Evolutionary conservation across 2,797 vertebrate species (phyloP).

Genomic region (Danio kyathit): DNA sequence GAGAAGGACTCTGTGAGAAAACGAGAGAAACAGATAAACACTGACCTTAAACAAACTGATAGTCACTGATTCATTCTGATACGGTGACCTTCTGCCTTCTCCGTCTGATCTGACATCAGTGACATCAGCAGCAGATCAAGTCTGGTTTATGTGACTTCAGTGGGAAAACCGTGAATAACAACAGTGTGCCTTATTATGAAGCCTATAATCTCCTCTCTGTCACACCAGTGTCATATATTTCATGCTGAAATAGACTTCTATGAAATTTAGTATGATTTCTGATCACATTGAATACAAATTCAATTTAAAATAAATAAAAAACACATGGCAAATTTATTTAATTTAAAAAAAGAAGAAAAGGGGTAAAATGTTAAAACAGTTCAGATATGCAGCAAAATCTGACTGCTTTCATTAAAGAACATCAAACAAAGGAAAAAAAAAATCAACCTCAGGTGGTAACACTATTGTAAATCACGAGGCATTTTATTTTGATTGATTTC

Average conservation of each 20-base stretch:
- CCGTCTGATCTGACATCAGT: not conserved
- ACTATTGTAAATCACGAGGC: too few species aligned
- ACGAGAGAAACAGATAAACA: conserved; percentile 29
- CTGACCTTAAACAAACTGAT: conserved; percentile 14
- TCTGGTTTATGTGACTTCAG: conserved; percentile 1
- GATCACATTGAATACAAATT: not conserved
- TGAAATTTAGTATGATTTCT: not conserved
- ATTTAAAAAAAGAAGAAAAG: too few species aligned
- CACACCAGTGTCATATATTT: not conserved
- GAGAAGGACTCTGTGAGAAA: conserved; percentile 86
- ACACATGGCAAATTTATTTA: too few species aligned
- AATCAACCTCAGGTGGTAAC: too few species aligned
- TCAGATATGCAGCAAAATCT: too few species aligned
- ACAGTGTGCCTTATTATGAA: not conserved
- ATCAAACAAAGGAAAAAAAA: too few species aligned
- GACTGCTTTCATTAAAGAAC: too few species aligned
- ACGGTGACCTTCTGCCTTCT: not conserved
- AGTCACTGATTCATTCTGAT: conserved; percentile 2
- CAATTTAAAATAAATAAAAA: too few species aligned
- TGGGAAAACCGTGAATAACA: not conserved
- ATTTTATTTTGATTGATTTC: too few species aligned
- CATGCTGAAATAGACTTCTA: not conserved
- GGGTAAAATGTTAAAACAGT: too few species aligned
- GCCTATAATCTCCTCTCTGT: not conserved
- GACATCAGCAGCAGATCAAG: not conserved